Conservation (phyloP, 2,797 vertebrate genomes). For the Florisuga fusca region DNA sequence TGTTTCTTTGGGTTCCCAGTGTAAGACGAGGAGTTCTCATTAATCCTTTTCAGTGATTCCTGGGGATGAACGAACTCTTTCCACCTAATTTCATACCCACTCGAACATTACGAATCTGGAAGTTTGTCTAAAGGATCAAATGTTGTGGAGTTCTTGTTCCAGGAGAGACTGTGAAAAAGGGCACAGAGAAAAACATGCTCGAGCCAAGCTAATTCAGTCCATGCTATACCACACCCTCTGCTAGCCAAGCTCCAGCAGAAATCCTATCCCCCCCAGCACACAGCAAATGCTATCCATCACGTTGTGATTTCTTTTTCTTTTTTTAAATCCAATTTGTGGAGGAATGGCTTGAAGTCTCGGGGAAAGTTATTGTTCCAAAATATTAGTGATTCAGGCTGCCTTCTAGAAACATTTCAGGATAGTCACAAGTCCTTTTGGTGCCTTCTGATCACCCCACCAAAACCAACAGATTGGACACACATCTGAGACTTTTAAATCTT, state of each 20-base stretch:
- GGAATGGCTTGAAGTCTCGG: neutral
- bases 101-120: neutral
- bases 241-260: neutral
- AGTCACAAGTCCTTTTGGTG: constrained; percentile 51
- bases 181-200: neutral
- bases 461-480: constrained; percentile 44
- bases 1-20: neutral
- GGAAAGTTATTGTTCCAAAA: constrained; percentile 26
- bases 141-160: neutral
- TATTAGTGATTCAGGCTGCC: neutral
- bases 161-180: neutral
- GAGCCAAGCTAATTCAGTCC: neutral
- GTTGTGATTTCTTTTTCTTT: neutral
- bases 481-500: constrained; percentile 42
- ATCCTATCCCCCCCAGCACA: neutral
- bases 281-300: neutral
- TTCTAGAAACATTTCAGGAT: constrained; percentile 28
- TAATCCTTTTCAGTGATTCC: neutral
- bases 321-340: neutral
- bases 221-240: neutral
- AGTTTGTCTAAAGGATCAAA: constrained; percentile 36
- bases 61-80: constrained; percentile 15
- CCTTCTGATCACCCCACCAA: constrained; percentile 57
- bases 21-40: neutral
- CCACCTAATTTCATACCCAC: constrained; percentile 33